Base-by-base conservation (phyloP, 2,797 vertebrate species). In the Lepidocolaptes lacrymiger region DNA sequence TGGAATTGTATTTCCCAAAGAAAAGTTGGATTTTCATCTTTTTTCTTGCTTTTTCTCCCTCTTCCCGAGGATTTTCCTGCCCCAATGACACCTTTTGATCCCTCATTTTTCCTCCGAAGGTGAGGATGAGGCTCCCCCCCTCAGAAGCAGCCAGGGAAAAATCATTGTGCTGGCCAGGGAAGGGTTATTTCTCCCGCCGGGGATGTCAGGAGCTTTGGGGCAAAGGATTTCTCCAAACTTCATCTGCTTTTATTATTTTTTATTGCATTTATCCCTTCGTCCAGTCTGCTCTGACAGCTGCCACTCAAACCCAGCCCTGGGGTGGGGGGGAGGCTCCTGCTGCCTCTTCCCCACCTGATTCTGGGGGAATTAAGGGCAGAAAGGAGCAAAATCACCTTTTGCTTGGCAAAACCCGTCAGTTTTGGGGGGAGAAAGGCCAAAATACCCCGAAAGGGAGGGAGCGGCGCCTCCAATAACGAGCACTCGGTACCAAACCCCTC, bases 401-500 rank as follows among this genome's bases (percentile, higher is more conserved):
- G 2, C 11, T 18, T 13, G 19, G 7, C 46, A 14, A 7, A 20
- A 8, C 18, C 56, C 14, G 3, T 5, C 21, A 10, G 3, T 68
- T 55, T 23, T 14, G 8, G 43, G 39, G 51, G 4, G 30, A 28
- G 20, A 74, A 83, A 4, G 21, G 32, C 11, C 26, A 23, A 64
- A 85, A 80, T 27, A 66, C 0, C 64, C 79, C n/a, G 2, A 22
- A n/a, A 20, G 39, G 18, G 43, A 27, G 5, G 34, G n/a, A 88
- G 59, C 8, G 10, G 49, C 10, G 12, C 9, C 55, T 76, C 37
- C 44, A 27, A 14, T 15, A 30, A n/a, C n/a, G 23, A 21, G 28
- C 11, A 3, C 1, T 16, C 34, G 2, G 15, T 3, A 16, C 28
- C 16, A 36, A n/a, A n/a, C 51, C 26, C 12, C 9, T 18, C 43